phyloP scores from a whole-genome alignment of 2,113 vertebrate species.

The Sceloporus undulatus region DNA sequence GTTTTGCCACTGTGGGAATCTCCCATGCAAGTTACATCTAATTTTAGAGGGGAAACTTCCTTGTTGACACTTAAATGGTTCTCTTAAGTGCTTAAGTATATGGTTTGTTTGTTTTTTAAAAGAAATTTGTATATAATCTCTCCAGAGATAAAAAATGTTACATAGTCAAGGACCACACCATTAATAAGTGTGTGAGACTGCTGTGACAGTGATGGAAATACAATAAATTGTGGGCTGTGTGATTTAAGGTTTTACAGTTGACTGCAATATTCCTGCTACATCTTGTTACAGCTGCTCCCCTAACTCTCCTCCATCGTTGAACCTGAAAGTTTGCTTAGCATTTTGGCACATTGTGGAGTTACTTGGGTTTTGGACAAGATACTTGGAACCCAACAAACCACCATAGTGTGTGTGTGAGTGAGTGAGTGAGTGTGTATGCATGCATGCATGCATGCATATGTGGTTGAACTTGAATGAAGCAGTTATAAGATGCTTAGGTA shows the following conservation, averaged over 20 bases:
- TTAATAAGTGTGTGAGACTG: slow-evolving; percentile 76
- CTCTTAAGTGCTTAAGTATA: slow-evolving; percentile 71
- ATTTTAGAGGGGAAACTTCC: slow-evolving; percentile 76
- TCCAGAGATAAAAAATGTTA: slow-evolving; percentile 62
- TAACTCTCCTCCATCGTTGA: slow-evolving; percentile 36
- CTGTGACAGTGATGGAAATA: slow-evolving; percentile 57
- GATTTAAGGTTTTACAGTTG: slow-evolving; percentile 65
- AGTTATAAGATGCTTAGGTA: slow-evolving; percentile 45
- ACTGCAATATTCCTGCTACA: slow-evolving; percentile 45
- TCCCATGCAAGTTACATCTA: slow-evolving; percentile 73
- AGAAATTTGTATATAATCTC: slow-evolving; percentile 61
- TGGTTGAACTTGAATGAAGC: slow-evolving; percentile 59
- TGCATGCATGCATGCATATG: neutral
- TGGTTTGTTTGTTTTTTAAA: slow-evolving; percentile 67
- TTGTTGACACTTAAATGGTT: slow-evolving; percentile 77
- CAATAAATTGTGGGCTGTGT: slow-evolving; percentile 73
- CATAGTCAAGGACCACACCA: slow-evolving; percentile 79
- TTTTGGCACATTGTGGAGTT: slow-evolving; percentile 63
- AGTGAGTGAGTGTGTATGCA: neutral
- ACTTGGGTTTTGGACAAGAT: slow-evolving; percentile 44
- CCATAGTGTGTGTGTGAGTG: slow-evolving; percentile 29
- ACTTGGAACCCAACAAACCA: slow-evolving; percentile 54
- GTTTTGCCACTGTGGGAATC: slow-evolving; percentile 76
- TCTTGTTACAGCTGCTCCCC: slow-evolving; percentile 56
- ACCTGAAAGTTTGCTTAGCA: slow-evolving; percentile 64